phyloP scores from a whole-genome alignment of 2,113 vertebrate species.

The Haemorhous mexicanus region DNA sequence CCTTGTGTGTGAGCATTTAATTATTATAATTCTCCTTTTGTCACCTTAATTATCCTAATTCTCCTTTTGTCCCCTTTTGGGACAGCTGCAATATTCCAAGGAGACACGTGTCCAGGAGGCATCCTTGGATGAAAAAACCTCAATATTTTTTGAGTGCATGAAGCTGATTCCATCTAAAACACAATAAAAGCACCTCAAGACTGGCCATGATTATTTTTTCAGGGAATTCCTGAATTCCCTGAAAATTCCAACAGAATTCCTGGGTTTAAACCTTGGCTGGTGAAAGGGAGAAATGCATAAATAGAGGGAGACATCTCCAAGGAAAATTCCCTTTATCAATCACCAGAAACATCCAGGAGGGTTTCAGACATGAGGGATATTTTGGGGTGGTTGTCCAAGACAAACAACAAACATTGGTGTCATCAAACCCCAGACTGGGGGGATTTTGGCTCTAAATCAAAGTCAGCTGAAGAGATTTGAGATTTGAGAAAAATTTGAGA shows the following conservation, averaged over 20 bases:
- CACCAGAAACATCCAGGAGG: neutral
- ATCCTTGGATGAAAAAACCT: rapidly evolving
- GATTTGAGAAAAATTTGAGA: neutral
- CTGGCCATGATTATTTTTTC: neutral
- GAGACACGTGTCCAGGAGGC: neutral
- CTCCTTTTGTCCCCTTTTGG: neutral
- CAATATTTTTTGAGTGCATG: neutral
- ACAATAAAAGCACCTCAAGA: neutral
- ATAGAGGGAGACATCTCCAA: too few relatives aligned
- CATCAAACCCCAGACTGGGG: neutral
- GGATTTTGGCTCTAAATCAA: neutral
- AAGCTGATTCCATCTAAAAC: neutral
- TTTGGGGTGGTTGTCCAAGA: neutral
- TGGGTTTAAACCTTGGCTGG: neutral
- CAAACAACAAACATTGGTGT: rapidly evolving
- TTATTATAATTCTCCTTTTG: neutral
- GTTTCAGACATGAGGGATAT: rapidly evolving
- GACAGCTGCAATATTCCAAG: neutral
- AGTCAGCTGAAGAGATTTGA: neutral
- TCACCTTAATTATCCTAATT: neutral
- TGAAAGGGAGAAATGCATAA: neutral
- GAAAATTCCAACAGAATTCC: neutral
- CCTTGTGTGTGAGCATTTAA: neutral
- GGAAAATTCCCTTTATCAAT: neutral
- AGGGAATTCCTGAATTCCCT: neutral